Evolutionary conservation across 1,140 invertebrate genomes (phyloP).

Genomic region (Panagrolaimus sp.): DNA sequence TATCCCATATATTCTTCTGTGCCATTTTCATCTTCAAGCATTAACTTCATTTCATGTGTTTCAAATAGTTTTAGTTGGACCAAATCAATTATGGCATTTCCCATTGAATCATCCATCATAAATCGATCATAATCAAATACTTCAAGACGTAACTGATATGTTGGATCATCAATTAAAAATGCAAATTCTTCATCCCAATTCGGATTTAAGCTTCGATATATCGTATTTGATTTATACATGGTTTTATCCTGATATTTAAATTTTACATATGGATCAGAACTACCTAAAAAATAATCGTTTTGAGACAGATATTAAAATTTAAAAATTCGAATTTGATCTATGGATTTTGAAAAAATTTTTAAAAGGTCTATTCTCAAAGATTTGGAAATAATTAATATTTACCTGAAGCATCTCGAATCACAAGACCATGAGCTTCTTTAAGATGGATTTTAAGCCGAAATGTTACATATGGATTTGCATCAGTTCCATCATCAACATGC

Average conservation of each 20-base stretch:
- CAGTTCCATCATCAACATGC: neutral
- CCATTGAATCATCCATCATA: constrained; percentile 94
- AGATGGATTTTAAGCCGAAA: constrained; percentile 41
- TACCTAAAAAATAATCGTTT: too few relatives aligned
- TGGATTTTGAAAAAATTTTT: too few relatives aligned
- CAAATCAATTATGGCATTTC: constrained; percentile 77
- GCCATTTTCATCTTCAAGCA: constrained; percentile 57
- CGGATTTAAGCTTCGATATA: constrained; percentile 63
- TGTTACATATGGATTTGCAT: constrained; percentile 35
- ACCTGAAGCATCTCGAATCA: constrained; percentile 51
- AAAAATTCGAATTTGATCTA: too few relatives aligned
- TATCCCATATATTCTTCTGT: constrained; percentile 72
- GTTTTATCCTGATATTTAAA: constrained; percentile 61
- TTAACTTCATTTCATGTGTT: constrained; percentile 72
- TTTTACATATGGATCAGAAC: constrained; percentile 64
- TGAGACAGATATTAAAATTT: too few relatives aligned
- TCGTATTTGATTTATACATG: constrained; percentile 61
- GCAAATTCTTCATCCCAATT: constrained; percentile 63
- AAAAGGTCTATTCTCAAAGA: too few relatives aligned
- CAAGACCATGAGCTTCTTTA: constrained; percentile 50
- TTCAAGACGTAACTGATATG: constrained; percentile 31
- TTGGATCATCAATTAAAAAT: constrained; percentile 57
- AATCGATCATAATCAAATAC: constrained; percentile 93
- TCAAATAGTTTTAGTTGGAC: constrained; percentile 75
- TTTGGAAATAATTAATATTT: neutral